phyloP scores from a whole-genome alignment of 2,888 invertebrate species.

The Automeris io region DNA sequence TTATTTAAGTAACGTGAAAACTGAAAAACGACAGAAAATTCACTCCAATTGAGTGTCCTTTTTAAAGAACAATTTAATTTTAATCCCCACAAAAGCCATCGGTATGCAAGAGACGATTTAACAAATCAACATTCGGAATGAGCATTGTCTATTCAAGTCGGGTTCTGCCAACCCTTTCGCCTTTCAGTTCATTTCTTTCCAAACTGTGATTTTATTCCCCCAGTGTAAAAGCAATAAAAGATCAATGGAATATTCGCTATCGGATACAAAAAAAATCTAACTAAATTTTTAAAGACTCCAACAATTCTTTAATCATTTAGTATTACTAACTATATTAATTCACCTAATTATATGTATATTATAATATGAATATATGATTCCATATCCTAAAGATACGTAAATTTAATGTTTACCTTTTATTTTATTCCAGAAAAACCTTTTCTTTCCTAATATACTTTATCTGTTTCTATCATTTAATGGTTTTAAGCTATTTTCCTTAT shows the following conservation, averaged over 20 bases:
- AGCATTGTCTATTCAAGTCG: conserved; percentile 48
- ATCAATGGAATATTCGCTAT: conserved; percentile 36
- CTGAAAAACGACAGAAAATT: conserved; percentile 14
- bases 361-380: too few species aligned
- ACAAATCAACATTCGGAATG: conserved; percentile 56
- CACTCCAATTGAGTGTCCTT: conserved; percentile 22
- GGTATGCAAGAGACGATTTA: conserved; percentile 50
- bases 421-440: too few species aligned
- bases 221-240: conserved; percentile 47
- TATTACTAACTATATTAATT: too few species aligned
- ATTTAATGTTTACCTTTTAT: too few species aligned
- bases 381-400: too few species aligned
- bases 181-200: conserved; percentile 60
- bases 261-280: neutral
- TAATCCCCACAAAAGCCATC: conserved; percentile 33
- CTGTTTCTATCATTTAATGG: too few species aligned
- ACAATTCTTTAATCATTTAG: neutral
- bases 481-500: too few species aligned
- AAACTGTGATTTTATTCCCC: conserved; percentile 59
- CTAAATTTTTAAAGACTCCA: neutral
- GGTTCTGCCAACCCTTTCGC: conserved; percentile 58
- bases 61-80: conserved; percentile 39
- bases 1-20: neutral
- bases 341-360: too few species aligned
- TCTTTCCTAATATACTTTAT: too few species aligned